Conservation (phyloP, 2,113 vertebrate species). For the Sisor rabdophorus region DNA sequence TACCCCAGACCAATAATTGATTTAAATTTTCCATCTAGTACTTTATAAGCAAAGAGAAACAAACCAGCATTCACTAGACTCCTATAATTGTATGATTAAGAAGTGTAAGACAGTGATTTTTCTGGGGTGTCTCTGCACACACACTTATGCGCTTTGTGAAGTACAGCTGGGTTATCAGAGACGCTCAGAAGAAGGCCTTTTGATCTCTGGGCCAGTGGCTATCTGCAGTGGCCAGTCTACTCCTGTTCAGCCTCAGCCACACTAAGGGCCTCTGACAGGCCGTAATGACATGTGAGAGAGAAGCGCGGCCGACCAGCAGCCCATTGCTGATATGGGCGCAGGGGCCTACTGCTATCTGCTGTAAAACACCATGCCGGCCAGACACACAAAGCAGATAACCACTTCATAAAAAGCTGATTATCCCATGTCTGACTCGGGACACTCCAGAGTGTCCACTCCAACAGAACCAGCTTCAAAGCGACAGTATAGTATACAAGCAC, state of each 20-base stretch:
- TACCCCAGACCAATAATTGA: not conserved
- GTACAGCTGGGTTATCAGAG: slow-evolving; percentile 76
- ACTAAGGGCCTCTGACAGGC: slow-evolving; percentile 83
- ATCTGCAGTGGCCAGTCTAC: slow-evolving; percentile 73
- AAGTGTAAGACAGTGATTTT: slow-evolving; percentile 9
- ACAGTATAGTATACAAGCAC: not conserved
- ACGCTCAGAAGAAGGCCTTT: slow-evolving; percentile 75
- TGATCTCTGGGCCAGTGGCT: slow-evolving; percentile 90
- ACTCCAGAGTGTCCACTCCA: slow-evolving; percentile 34
- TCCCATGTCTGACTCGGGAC: slow-evolving; percentile 40
- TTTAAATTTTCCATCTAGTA: not conserved
- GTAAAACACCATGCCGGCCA: slow-evolving; percentile 75
- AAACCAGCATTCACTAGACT: slow-evolving; percentile 3
- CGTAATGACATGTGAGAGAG: slow-evolving; percentile 85
- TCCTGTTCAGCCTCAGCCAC: slow-evolving; percentile 80
- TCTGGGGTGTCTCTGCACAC: slow-evolving; percentile 32
- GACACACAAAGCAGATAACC: slow-evolving; percentile 53
- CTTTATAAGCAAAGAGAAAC: slow-evolving; percentile 12
- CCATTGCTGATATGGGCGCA: slow-evolving; percentile 76
- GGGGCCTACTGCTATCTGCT: slow-evolving; percentile 73
- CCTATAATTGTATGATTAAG: slow-evolving; percentile 35
- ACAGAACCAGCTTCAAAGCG: slow-evolving; percentile 48
- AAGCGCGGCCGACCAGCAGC: slow-evolving; percentile 72
- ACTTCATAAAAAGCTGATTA: slow-evolving; percentile 57
- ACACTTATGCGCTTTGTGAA: slow-evolving; percentile 63